Base-by-base conservation (phyloP, 2,888 invertebrate genomes). In the Tetanocera ferruginea region DNA sequence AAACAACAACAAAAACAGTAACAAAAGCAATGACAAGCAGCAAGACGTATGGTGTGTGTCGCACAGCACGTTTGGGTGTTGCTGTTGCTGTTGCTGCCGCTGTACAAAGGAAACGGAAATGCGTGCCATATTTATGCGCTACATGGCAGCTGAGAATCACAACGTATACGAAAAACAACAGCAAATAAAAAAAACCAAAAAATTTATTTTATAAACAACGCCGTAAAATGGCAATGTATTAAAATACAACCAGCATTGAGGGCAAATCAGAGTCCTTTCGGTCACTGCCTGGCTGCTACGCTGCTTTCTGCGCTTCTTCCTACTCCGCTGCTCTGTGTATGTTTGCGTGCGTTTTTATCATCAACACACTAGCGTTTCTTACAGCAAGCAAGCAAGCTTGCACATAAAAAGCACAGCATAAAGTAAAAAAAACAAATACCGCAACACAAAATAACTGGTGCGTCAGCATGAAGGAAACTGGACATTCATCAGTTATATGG, bases 121-220 rank as follows among this genome's bases (percentile, higher is more conserved):
- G 69, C 69, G 51, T 70, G 49, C 43, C 49, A 49, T 51, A 43
- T 70, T 70, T 60, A 60, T 60, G 60, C 60, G 25, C 28, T 60
- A 28, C 60, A 60, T 60, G 28, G 5, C 25, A 28, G 60, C 8
- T 25, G 25, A 60, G 28, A 25, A 3, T 25, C 60, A 60, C 25
- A 57, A 57, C 25, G 57, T 23, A 57, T 17, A 60, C 9, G 14
- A 11, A 60, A 25, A 8, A 57, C 9, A 14, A n/a, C 3, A 52
- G n/a, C 4, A 19, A 60, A 25, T 9, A 2, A 9, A 23, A 60
- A 19, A 43, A 11, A 43, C 11, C 11, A 43, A 43, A 43, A 43
- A 11, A 11, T 11, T 1, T 60, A 28, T 25, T 60, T 28, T 17
- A 25, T 25, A 60, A 60, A 60, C 25, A 60, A 60, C 60, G 28